Evolutionary conservation across 2,113 vertebrate genomes (phyloP).

Genomic region (Phaethornis superciliosus): DNA sequence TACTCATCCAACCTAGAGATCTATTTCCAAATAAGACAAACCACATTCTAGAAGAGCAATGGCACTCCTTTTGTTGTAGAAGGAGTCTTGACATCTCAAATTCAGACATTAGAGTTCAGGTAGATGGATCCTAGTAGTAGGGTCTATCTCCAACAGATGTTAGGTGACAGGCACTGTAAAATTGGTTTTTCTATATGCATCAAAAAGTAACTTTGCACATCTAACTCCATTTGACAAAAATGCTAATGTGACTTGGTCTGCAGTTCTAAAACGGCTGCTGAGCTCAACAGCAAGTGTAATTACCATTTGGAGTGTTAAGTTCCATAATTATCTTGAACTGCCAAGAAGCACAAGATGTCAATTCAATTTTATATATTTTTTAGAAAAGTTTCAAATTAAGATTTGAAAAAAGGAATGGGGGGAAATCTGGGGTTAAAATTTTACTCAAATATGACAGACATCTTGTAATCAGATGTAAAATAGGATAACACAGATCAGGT

Average conservation of each 20-base stretch:
- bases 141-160: neutral
- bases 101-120: fast-evolving
- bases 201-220: neutral
- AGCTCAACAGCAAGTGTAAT: constrained; percentile 30
- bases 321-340: constrained; percentile 37
- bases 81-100: neutral
- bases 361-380: neutral
- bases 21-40: neutral
- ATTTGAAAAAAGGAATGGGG: neutral
- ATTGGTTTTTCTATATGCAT: neutral
- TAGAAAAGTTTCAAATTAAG: neutral
- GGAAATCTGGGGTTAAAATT: neutral
- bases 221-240: constrained; percentile 32
- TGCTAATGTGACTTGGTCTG: constrained; percentile 16
- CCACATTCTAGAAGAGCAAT: neutral
- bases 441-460: neutral
- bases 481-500: neutral
- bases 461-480: neutral
- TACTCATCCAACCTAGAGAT: neutral
- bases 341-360: neutral
- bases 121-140: neutral
- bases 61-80: neutral
- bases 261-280: neutral
- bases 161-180: neutral
- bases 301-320: constrained; percentile 25